Base-by-base conservation (phyloP, 1,140 invertebrate species). In the Aphis craccivora region DNA sequence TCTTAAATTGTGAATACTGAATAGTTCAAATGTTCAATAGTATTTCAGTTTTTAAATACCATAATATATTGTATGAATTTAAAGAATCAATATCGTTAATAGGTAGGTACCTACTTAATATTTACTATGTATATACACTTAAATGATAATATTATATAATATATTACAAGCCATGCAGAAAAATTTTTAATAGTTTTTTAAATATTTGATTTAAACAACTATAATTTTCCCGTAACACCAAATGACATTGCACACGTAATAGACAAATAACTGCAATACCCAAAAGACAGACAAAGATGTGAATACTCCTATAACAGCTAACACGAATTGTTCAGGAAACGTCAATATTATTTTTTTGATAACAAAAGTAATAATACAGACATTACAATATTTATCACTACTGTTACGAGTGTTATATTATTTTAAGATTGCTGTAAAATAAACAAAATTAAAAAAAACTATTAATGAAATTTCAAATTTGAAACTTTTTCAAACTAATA, bases 301-400 rank as follows among this genome's bases (percentile, higher is more conserved):
- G 30, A 76, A 76, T 76, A n/a, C 14, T 40, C 11, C 2, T 84
- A 84, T 76, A n/a, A 30, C 14, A 2, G 5, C 30, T 86, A 89
- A 8, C 4, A 37, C 23, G 4, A 23, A 89, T 45, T 89, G 20
- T 53, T 89, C 48, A 89, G 48, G 45, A 89, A 55, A 89, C 23
- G 88, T 55, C 88, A 89, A 55, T 55, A 35, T 89, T 55, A 89
- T 53, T 89, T 37, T 37, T 37, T 53, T n/a, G 48, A 89, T 53
- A 14, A 53, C 14, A 53, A 53, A 89, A 48, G 37, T 25, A 87
- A 45, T 86, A 11, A 45, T 86, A 25, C 43, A 43, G 37, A 84
- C 83, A 43, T 40, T 43, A 84, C 25, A 84, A 83, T 83, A 83
- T 83, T 37, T 83, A 83, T 83, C n/a, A 83, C 35, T 83, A n/a